Evolutionary conservation across 2,113 vertebrate genomes (phyloP).

Genomic region (Podiceps cristatus): DNA sequence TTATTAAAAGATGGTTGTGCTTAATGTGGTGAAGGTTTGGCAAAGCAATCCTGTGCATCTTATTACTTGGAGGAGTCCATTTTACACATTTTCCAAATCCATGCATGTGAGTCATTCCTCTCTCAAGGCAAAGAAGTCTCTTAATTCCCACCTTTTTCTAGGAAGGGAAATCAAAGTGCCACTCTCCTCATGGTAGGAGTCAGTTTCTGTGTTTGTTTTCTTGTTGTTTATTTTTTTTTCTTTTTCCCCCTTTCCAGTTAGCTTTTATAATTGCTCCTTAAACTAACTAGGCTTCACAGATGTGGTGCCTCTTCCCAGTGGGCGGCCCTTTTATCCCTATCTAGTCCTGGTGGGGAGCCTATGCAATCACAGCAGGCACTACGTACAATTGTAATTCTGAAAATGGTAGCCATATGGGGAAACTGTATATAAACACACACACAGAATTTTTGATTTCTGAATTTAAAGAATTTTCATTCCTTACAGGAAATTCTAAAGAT

Average conservation of each 20-base stretch:
- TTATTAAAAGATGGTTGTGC: background rate
- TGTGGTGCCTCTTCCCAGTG: background rate
- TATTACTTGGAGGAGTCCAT: background rate
- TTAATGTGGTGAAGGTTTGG: background rate
- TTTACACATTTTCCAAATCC: background rate
- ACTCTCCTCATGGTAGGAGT: background rate
- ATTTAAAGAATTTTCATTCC: background rate
- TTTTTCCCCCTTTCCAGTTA: background rate
- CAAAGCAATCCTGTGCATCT: background rate
- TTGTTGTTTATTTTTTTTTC: background rate
- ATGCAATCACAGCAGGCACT: background rate
- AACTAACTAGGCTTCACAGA: background rate
- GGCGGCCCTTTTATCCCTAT: background rate
- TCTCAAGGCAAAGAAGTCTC: background rate
- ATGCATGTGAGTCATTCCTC: background rate
- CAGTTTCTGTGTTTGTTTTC: background rate
- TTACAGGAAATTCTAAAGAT: background rate
- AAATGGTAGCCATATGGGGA: background rate
- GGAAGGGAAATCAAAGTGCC: background rate
- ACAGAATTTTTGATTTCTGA: background rate
- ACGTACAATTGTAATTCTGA: background rate
- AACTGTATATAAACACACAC: background rate
- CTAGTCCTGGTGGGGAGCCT: background rate
- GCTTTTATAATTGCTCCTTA: constrained; percentile 9
- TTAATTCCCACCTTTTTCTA: background rate